phyloP scores from a whole-genome alignment of 2,113 vertebrate genomes.

The Shinisaurus crocodilurus region DNA sequence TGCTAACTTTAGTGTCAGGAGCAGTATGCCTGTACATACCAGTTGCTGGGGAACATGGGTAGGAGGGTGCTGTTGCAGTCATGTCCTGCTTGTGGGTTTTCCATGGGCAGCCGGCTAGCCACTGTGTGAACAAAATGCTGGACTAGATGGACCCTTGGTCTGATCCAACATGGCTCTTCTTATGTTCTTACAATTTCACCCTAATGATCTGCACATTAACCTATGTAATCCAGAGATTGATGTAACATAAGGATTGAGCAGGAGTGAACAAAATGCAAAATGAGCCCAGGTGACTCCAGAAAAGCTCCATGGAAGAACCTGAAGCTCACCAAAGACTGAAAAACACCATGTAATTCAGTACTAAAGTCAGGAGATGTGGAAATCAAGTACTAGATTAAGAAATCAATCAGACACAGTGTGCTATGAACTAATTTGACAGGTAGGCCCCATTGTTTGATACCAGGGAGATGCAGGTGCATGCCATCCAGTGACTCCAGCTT shows the following conservation, averaged over 20 bases:
- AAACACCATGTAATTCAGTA: background rate
- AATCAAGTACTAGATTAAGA: background rate
- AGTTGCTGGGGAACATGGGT: too few relatives aligned
- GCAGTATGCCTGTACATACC: too few relatives aligned
- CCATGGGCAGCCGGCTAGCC: too few relatives aligned
- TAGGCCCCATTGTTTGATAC: constrained; percentile 24
- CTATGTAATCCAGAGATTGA: too few relatives aligned
- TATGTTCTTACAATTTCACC: background rate
- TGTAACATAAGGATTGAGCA: background rate
- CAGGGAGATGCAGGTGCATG: constrained; percentile 32
- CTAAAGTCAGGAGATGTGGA: background rate
- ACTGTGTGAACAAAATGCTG: too few relatives aligned
- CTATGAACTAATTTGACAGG: background rate
- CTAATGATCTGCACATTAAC: background rate
- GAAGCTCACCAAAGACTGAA: background rate
- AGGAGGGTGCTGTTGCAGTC: too few relatives aligned
- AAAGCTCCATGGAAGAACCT: background rate
- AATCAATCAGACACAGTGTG: background rate
- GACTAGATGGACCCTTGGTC: too few relatives aligned
- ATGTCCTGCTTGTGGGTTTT: too few relatives aligned
- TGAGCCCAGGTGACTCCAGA: background rate
- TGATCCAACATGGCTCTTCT: too few relatives aligned
- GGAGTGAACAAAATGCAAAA: background rate
- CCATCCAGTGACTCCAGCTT: constrained; percentile 50
- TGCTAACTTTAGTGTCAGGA: too few relatives aligned